Evolutionary conservation across 1,140 invertebrate species (phyloP), one percentile per base, ranked within the genome.

Genomic region (Cydia splendana): DNA sequence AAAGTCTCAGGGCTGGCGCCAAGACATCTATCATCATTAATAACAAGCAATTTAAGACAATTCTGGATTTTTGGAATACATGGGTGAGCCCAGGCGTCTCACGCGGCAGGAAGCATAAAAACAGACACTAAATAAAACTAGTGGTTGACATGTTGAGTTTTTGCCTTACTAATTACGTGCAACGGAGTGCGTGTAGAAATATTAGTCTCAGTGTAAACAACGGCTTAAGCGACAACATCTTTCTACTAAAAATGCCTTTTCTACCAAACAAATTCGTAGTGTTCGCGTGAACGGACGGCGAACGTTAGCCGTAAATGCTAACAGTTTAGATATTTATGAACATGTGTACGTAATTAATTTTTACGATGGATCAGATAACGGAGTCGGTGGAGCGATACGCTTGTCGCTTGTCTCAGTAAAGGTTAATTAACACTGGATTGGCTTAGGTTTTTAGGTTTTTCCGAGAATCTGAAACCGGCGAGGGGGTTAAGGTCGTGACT

Each of bases 1-100:
- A 5, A 12, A 15, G 0, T 15, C 7, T 57, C 53, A 75, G 76
- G 81, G 75, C 79, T 87, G 91, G 91, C 91, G 91, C 90, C 85
- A 88, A 86, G 84, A 88, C 90, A 92, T 92, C 90, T 91, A 90
- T 92, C 91, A 92, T 92, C 90, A 88, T 91, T 93, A 91, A 91
- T 91, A 93, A 91, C 84, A 88, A 93, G 88, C 91, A 91, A 91
- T 93, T 91, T 91, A 87, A 91, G 89, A 79, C 87, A 91, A 93
- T 91, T 93, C 88, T 80, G 89, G 87, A 91, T 91, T 88, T 93
- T 91, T 90, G 84, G 88, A 91, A 91, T 91, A 85, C 79, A 84
- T 78, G 76, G 76, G 82, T 85, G 86, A 82, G 85, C 78, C 85
- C 86, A 89, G 82, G 87, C 89, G 85, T 90, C 88, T 85, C 84